Conservation (phyloP, 2,888 invertebrate genomes). For the Siphlonurus alternatus region DNA sequence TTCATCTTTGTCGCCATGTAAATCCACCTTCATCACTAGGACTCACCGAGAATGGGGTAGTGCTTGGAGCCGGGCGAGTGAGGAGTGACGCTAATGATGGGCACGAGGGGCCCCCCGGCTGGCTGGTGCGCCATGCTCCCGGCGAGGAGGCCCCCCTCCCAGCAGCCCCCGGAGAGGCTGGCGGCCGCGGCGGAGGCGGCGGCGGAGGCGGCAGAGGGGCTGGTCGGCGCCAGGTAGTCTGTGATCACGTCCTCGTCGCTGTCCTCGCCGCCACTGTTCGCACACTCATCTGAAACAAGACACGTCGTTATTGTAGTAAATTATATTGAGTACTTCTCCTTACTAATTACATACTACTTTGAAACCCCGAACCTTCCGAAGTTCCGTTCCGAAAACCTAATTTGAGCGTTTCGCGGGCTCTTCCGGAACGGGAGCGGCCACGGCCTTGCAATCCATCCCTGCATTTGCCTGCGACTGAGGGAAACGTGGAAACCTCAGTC, state of each 20-base stretch:
- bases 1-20: no score
- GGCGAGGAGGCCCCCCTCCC: conserved; percentile 18
- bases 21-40: no score
- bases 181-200: conserved; percentile 13
- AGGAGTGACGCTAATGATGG: conserved; percentile 75
- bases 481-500: no score
- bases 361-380: no score
- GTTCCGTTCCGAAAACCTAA: no score
- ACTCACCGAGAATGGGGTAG: conserved; percentile 40
- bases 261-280: conserved; percentile 41
- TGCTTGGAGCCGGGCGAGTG: conserved; percentile 66
- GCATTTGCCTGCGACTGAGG: no score
- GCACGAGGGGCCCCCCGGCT: conserved; percentile 37
- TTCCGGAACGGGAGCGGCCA: no score
- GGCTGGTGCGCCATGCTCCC: conserved; percentile 15
- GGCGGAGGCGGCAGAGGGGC: conserved; percentile 21
- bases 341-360: no score
- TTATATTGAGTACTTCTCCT: no score
- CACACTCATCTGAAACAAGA: conserved; percentile 11
- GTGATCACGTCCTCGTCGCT: conserved; percentile 68
- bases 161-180: conserved; percentile 13
- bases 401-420: no score
- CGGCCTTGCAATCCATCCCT: no score
- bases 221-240: conserved; percentile 36
- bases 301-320: no score